Conservation (phyloP, 2,113 vertebrate species). For the Callorhinus ursinus region DNA sequence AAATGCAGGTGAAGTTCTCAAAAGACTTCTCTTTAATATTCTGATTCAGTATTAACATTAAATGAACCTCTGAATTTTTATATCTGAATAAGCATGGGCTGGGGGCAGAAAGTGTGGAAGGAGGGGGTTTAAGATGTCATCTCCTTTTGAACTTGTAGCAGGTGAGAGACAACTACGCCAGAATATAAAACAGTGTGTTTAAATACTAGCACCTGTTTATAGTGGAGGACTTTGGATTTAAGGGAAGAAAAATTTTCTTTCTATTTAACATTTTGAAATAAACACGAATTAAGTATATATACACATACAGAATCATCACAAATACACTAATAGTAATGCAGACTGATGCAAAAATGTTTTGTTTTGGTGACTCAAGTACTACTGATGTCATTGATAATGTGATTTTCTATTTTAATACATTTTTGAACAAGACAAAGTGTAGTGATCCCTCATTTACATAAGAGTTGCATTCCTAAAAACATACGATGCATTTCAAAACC, state of each 20-base stretch:
- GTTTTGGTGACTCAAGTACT: neutral
- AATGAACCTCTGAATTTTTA: neutral
- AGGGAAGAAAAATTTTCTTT: neutral
- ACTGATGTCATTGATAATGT: neutral
- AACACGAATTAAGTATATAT: neutral
- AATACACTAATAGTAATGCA: neutral
- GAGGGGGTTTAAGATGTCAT: neutral
- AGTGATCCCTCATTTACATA: neutral
- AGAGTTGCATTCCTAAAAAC: neutral
- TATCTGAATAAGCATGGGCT: neutral
- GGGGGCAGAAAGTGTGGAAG: fast-evolving
- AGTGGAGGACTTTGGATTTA: neutral
- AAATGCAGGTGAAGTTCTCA: neutral
- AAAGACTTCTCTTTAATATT: neutral
- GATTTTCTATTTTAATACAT: neutral
- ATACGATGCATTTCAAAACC: neutral
- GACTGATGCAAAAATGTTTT: neutral
- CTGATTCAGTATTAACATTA: neutral
- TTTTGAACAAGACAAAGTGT: neutral
- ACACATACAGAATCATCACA: neutral
- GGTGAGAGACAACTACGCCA: neutral
- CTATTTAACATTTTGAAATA: neutral
- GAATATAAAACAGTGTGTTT: neutral
- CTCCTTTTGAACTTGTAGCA: neutral
- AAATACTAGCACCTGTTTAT: neutral